Evolutionary conservation across 2,888 invertebrate genomes (phyloP).

Genomic region (Athripsodes cinereus): DNA sequence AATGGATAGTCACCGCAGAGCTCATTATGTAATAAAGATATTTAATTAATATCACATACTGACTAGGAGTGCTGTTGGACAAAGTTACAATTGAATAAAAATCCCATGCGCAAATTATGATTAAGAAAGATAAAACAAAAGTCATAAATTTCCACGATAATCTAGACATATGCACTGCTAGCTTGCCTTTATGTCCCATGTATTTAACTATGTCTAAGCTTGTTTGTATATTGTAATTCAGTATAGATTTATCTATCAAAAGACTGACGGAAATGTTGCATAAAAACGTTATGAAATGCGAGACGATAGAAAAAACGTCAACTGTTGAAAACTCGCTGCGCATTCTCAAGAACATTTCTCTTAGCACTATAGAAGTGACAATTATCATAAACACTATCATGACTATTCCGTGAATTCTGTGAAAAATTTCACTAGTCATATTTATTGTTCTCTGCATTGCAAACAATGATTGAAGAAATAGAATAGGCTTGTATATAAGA

Average conservation of each 20-base stretch:
- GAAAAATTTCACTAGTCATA: not conserved
- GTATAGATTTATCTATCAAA: not conserved
- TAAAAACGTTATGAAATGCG: not conserved
- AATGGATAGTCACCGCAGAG: not conserved
- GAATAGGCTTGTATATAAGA: not conserved
- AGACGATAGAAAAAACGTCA: not conserved
- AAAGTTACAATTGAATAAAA: not conserved
- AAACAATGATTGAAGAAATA: not conserved
- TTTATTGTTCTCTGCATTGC: not conserved
- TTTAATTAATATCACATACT: not conserved
- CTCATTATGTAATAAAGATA: conserved; percentile 1
- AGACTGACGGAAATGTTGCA: not conserved
- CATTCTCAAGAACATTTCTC: not conserved
- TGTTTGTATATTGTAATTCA: not conserved
- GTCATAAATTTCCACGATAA: not conserved
- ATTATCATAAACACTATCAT: not conserved
- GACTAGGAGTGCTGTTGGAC: not conserved
- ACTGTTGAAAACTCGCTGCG: not conserved
- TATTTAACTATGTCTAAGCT: not conserved
- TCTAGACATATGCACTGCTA: not conserved
- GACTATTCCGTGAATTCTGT: not conserved
- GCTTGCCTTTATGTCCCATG: not conserved
- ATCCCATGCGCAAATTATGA: not conserved
- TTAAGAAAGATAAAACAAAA: not conserved
- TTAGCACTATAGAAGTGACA: not conserved